Base-by-base conservation (phyloP, 2,113 vertebrate genomes). In the Peucedramus taeniatus region DNA sequence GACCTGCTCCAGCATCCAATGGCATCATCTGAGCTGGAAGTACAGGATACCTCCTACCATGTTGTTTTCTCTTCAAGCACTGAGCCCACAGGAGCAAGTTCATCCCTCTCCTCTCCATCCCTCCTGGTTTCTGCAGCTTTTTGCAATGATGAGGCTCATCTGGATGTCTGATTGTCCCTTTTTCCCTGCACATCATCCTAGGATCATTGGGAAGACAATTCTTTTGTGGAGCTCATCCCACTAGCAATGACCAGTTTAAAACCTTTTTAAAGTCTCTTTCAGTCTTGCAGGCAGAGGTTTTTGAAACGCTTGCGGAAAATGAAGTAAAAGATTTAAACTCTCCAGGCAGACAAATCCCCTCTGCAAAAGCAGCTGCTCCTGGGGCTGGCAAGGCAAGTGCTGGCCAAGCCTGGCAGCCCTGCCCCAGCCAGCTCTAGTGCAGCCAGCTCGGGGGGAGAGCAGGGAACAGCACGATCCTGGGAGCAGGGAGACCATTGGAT, bases 401-500 rank as follows among this genome's bases (percentile, higher is more conserved):
- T 2, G 5, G 40, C 64, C 64, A 13, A 70, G 31, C 7, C 83
- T 49, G 57, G 63, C 53, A 80, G 65, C 50, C n/a, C 11, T 74
- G 54, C 11, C 40, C 44, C 8, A 4, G 75, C 24, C 56, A 76
- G 70, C 20, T 50, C 39, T 50, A 42, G 7, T 5, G 28, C 39
- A 64, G 56, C 44, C 70, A 51, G 87, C 10, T 1, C 4, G 1
- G 17, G n/a, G 63, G 47, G 56, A 64, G 54, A 54, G 66, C 74
- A 31, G 57, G 39, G 70, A 89, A 47, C 91, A 86, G 75, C 51
- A 22, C 1, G 0, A 24, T 37, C 50, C 89, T 1, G 10, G 75
- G 31, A 45, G 63, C 30, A 1, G 1, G 30, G 60, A 61, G 9
- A 49, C 45, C 4, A 0, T 1, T 6, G 87, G 8, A 18, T 13